Conservation (phyloP, 2,113 vertebrate species). For the Lophura nycthemera region DNA sequence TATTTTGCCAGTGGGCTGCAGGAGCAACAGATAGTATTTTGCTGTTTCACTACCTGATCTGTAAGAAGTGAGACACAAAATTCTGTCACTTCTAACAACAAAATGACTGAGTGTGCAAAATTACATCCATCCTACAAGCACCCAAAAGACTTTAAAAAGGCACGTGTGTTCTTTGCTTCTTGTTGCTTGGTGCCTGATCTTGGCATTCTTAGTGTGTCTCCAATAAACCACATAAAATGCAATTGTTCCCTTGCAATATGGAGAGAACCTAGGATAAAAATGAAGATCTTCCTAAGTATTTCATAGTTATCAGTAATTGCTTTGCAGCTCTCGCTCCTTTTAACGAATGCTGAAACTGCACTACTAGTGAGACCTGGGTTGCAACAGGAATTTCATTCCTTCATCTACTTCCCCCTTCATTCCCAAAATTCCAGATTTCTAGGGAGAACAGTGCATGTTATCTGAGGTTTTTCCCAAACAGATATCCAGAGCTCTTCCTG, state of each 20-base stretch:
- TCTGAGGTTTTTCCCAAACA: background rate
- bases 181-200: background rate
- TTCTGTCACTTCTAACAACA: background rate
- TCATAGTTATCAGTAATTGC: background rate
- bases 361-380: background rate
- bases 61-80: background rate
- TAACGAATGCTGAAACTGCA: background rate
- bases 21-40: background rate
- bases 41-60: background rate
- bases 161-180: background rate
- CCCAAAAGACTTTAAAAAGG: constrained; percentile 40
- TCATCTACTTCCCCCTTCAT: background rate
- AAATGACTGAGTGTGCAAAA: constrained; percentile 12
- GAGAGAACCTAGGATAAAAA: constrained; percentile 10
- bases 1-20: background rate
- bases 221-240: background rate
- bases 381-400: background rate
- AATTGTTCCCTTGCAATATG: background rate
- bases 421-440: background rate
- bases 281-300: background rate
- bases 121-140: background rate
- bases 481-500: constrained; percentile 12
- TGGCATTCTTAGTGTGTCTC: background rate
- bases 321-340: background rate
- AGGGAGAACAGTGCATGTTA: background rate